These are phyloP conservation scores for Leuctra nigra DNA, from an alignment of 2,888 invertebrate species.

Conservation along the genomic window DNA sequence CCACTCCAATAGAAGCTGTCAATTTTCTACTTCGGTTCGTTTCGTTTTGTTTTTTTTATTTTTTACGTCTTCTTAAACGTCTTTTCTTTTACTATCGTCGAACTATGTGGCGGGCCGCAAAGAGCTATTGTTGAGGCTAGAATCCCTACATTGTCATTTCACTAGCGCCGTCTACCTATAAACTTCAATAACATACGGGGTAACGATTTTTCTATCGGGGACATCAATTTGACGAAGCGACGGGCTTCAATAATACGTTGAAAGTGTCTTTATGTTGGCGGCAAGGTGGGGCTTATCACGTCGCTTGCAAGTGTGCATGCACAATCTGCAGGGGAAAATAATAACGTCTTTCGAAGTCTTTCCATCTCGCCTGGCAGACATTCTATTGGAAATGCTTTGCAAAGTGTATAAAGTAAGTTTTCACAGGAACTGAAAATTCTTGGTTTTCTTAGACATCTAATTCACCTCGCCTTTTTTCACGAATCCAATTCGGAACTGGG, in stretches of 20 bases:
- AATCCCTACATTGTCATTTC: constrained; percentile 7
- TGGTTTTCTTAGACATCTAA: no score
- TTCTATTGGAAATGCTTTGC: no score
- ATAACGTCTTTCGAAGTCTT: no score
- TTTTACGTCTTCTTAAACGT: constrained; percentile 7
- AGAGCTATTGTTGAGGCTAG: background rate
- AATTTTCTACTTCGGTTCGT: constrained; percentile 18
- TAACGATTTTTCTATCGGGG: constrained; percentile 7
- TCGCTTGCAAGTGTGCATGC: background rate
- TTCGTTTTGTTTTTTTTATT: constrained; percentile 10
- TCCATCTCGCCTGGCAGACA: no score
- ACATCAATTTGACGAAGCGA: background rate
- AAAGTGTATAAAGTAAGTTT: no score
- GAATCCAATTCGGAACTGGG: no score
- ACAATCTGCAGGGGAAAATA: background rate
- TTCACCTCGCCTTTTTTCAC: no score
- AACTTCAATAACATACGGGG: constrained; percentile 15
- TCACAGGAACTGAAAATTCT: no score
- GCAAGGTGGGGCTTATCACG: background rate
- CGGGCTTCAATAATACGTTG: background rate
- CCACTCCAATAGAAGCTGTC: constrained; percentile 21
- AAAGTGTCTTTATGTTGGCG: constrained; percentile 6
- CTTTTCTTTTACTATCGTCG: constrained; percentile 11
- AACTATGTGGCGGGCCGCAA: background rate
- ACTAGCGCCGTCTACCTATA: constrained; percentile 1